phyloP scores from a whole-genome alignment of 2,797 vertebrate species.

The Brachymystax lenok region DNA sequence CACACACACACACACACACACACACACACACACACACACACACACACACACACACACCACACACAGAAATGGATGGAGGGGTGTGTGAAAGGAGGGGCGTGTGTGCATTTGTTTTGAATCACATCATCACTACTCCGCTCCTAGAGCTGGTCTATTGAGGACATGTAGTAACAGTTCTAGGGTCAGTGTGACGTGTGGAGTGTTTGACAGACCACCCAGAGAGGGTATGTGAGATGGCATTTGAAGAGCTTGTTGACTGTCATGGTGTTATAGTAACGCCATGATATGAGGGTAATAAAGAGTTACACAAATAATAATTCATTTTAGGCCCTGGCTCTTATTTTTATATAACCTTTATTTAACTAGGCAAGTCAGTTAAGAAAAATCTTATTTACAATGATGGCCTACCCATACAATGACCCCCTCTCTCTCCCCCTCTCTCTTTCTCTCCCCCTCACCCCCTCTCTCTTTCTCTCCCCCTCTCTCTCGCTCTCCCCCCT shows the following conservation, averaged over 20 bases:
- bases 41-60: too few species aligned
- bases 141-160: background rate
- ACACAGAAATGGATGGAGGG: background rate
- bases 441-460: too few species aligned
- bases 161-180: background rate
- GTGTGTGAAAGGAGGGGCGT: constrained; percentile 26
- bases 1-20: background rate
- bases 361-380: too few species aligned
- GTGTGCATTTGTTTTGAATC: background rate
- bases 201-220: background rate
- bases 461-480: too few species aligned
- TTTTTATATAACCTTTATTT: too few species aligned
- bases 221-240: constrained; percentile 25
- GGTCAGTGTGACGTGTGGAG: background rate
- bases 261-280: background rate
- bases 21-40: too few species aligned
- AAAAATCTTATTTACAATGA: too few species aligned
- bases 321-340: background rate
- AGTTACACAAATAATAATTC: background rate
- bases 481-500: too few species aligned
- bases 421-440: background rate
- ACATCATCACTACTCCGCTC: background rate
- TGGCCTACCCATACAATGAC: too few species aligned
- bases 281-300: background rate
- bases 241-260: constrained; percentile 21